Conservation (phyloP, 2,888 invertebrate species). For the Drosophila stalkeri region DNA sequence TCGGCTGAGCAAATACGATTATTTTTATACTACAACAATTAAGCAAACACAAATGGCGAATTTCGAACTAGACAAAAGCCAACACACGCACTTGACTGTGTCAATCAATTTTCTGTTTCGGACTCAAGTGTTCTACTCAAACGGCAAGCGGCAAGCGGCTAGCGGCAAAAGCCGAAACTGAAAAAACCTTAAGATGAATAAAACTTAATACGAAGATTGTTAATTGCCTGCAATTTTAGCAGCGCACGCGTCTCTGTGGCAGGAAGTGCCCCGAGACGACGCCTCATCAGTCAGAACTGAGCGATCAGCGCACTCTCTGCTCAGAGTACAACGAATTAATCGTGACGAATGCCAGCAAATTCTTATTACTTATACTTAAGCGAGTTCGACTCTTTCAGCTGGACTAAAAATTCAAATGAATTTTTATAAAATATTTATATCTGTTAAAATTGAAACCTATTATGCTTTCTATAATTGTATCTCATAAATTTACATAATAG, state of each 20-base stretch:
- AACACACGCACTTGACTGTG: constrained; percentile 53
- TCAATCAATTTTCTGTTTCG: constrained; percentile 49
- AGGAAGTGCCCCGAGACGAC: constrained; percentile 60
- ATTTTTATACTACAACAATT: constrained; percentile 58
- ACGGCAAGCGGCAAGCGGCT: constrained; percentile 25
- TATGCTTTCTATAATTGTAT: neutral
- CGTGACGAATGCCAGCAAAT: neutral
- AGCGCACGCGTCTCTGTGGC: constrained; percentile 63
- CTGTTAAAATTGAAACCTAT: neutral
- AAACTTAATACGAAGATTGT: constrained; percentile 34
- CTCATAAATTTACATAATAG: too few species aligned
- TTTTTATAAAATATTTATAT: neutral
- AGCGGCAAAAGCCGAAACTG: constrained; percentile 12
- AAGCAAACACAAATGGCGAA: constrained; percentile 67
- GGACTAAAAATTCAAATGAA: too few species aligned
- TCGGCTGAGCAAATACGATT: constrained; percentile 43
- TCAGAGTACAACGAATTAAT: neutral
- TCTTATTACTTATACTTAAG: neutral
- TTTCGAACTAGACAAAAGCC: constrained; percentile 29
- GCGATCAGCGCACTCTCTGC: constrained; percentile 3
- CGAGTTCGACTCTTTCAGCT: neutral
- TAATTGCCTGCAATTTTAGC: constrained; percentile 69
- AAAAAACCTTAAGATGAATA: constrained; percentile 2
- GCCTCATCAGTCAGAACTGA: constrained; percentile 23
- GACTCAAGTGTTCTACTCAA: constrained; percentile 38